phyloP scores from a whole-genome alignment of 2,797 vertebrate genomes.

The Coregonus suidteri region DNA sequence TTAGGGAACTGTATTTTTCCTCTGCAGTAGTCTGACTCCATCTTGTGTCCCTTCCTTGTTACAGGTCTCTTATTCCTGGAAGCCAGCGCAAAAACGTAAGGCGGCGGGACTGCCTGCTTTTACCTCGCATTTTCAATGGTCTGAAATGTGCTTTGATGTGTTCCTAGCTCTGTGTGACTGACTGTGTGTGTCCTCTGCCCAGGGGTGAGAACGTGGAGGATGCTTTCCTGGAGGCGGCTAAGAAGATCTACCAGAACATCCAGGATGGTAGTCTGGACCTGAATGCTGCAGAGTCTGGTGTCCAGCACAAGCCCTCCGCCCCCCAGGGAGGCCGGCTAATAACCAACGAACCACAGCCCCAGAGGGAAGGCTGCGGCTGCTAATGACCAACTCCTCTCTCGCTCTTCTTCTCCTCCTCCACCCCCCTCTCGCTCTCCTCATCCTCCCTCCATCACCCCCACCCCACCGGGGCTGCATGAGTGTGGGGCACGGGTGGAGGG shows the following conservation, averaged over 20 bases:
- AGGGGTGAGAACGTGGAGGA: conserved; percentile 91
- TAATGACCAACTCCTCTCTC: conserved; percentile 82
- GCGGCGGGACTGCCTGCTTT: too few species aligned
- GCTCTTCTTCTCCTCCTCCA: conserved; percentile 29
- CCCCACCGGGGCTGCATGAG: conserved; percentile 67
- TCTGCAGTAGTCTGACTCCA: conserved; percentile 12
- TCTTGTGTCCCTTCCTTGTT: conserved; percentile 6
- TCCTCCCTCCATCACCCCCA: conserved; percentile 54
- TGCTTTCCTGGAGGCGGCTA: conserved; percentile 89
- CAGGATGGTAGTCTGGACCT: conserved; percentile 91
- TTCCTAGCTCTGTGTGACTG: neutral
- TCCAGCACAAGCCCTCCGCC: conserved; percentile 98
- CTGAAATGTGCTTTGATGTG: neutral
- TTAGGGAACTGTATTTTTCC: neutral
- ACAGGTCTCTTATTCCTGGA: conserved; percentile 88
- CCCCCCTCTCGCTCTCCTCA: conserved; percentile 46
- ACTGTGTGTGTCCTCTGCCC: conserved; percentile 16
- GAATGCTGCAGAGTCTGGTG: conserved; percentile 92
- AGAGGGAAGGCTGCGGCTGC: conserved; percentile 98
- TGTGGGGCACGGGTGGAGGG: conserved; percentile 61
- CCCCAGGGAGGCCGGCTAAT: conserved; percentile 96
- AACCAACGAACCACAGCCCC: conserved; percentile 98
- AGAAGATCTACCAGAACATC: conserved; percentile 94
- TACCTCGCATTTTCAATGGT: neutral
- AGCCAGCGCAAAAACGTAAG: conserved; percentile 94